Percentiles rank a stretch among this genome's conserved stretches.
Conservation (phyloP, 2,113 vertebrate species). For the Macrotus californicus region DNA sequence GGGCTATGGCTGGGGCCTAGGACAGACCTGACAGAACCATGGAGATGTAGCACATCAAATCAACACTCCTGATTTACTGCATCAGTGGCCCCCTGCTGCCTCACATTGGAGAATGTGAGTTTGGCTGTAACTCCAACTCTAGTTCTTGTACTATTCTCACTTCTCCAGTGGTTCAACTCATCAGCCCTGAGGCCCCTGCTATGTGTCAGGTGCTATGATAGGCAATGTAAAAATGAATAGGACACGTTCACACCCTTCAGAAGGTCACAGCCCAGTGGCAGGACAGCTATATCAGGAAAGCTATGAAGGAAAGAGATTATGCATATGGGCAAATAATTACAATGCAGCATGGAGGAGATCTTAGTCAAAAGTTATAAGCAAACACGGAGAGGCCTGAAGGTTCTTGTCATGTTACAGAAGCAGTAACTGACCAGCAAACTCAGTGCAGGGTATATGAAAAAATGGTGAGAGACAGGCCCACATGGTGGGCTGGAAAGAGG, state of each 20-base stretch:
- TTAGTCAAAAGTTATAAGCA: not conserved
- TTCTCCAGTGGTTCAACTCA: not conserved
- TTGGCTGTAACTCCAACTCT: not conserved
- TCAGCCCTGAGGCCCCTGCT: not conserved
- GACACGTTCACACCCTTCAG: not conserved
- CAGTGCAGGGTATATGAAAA: not conserved
- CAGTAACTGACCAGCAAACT: not conserved
- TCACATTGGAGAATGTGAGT: not conserved
- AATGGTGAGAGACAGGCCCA: not conserved
- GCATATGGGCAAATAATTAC: not conserved
- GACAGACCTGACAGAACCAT: not conserved
- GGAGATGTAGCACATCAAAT: not conserved
- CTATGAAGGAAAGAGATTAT: not conserved
- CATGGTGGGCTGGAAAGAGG: not conserved
- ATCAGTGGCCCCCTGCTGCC: not conserved
- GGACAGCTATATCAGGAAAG: not conserved
- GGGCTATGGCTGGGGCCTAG: not conserved
- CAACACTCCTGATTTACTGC: not conserved
- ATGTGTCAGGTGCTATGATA: not conserved
- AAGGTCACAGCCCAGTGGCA: not conserved
- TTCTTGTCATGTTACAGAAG: not conserved
- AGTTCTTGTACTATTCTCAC: not conserved
- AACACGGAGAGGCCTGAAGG: not conserved
- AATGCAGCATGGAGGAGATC: not conserved
- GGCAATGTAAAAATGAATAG: not conserved